Percentiles rank a stretch among this genome's conserved stretches.
These are phyloP conservation scores for Desoria tigrina DNA, from an alignment of 2,888 invertebrate species.

Conservation along the genomic window DNA sequence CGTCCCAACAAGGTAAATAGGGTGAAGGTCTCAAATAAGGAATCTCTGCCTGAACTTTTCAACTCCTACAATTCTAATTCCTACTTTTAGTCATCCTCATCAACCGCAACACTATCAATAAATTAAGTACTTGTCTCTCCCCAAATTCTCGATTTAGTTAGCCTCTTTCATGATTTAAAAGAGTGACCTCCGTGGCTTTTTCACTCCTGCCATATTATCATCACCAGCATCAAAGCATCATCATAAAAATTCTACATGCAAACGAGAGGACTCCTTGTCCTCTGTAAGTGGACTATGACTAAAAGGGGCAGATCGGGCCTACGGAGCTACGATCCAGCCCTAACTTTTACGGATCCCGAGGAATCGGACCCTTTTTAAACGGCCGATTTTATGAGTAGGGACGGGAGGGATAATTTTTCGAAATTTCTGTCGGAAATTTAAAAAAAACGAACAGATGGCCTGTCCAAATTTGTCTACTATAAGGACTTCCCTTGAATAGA, in stretches of 20 bases:
- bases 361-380: no score
- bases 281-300: no score
- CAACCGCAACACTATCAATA: not conserved
- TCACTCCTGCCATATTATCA: no score
- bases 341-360: no score
- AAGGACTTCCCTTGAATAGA: constrained; percentile 44
- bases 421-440: constrained; percentile 21
- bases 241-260: constrained; percentile 6
- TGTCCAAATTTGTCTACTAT: constrained; percentile 45
- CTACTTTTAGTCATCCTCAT: constrained; percentile 1
- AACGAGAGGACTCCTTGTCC: not conserved
- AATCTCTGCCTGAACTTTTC: constrained; percentile 6
- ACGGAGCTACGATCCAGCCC: no score
- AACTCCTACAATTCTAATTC: not conserved
- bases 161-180: constrained; percentile 1
- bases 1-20: constrained; percentile 53
- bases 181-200: constrained; percentile 18
- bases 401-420: no score
- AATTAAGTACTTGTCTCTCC: constrained; percentile 6
- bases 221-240: not conserved
- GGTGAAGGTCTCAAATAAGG: constrained; percentile 51
- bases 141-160: constrained; percentile 1
- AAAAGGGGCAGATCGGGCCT: no score
- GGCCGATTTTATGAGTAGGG: no score
- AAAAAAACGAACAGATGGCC: constrained; percentile 44